A percentile compares a stretch with the other conserved stretches of the same genome.
Evolutionary conservation across 2,797 vertebrate genomes (phyloP).

Genomic region (Catostomus latipinnis): DNA sequence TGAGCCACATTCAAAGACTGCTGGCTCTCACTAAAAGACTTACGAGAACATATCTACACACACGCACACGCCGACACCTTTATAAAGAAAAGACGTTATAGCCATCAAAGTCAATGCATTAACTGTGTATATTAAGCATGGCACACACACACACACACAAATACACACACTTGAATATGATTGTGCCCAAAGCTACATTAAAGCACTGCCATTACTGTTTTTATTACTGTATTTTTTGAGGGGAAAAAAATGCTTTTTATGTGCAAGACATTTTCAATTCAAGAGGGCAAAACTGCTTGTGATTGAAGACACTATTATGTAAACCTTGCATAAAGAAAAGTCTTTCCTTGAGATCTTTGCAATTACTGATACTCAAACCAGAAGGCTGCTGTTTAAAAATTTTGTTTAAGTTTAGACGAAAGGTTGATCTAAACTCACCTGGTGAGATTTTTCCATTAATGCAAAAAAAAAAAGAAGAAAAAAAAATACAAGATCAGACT

Average conservation of each 20-base stretch:
- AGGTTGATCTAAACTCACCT: conserved; percentile 11
- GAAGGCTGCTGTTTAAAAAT: not conserved
- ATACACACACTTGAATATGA: conserved; percentile 7
- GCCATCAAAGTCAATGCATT: conserved; percentile 43
- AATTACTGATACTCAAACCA: conserved; percentile 17
- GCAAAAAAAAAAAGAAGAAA: not conserved
- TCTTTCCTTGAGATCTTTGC: conserved; percentile 14
- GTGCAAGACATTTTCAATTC: conserved; percentile 17
- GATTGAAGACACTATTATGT: conserved; percentile 25
- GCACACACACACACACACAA: conserved; percentile 40
- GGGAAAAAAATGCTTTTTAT: conserved; percentile 13
- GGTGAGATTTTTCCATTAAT: not conserved
- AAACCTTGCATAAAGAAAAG: conserved; percentile 33
- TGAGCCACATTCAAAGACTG: conserved; percentile 69
- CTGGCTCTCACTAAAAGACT: conserved; percentile 65
- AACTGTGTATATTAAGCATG: conserved; percentile 43
- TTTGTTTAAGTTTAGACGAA: not conserved
- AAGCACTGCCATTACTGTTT: conserved; percentile 36
- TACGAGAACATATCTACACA: conserved; percentile 69
- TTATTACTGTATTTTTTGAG: conserved; percentile 36
- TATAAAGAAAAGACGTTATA: conserved; percentile 49
- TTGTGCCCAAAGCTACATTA: conserved; percentile 14
- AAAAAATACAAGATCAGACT: not conserved
- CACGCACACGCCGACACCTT: conserved; percentile 49
- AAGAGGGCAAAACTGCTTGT: conserved; percentile 16